Evolutionary conservation across 2,797 vertebrate genomes (phyloP), one percentile per base, ranked within the genome.

Genomic region (Tokudaia tokunoshimensis): DNA sequence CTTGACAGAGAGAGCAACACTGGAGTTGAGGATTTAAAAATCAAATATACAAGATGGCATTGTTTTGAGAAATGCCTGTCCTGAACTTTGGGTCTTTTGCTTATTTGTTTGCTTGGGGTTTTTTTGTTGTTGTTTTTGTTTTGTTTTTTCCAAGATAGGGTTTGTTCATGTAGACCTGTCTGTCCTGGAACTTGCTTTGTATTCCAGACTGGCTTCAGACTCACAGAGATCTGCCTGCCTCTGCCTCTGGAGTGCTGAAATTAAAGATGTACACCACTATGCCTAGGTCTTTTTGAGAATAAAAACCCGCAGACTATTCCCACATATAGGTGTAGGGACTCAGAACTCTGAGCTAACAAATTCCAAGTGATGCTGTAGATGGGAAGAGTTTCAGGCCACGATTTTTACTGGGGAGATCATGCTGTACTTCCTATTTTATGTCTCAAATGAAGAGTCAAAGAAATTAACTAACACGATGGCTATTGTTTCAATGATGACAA

Each of bases 381-480:
- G 78, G 63, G 29, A 86, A 95, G 26, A 47, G 47, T 50, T 22
- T 95, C 17, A 61, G 59, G 41, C 63, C 17, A 79, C 29, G 0
- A 1, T 41, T 85, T 89, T 93, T 22, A 63, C 83, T 80, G 47
- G 2, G 47, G 4, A 67, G 29, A 89, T 93, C 34, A 63, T 55
- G 81, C 57, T 47, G n/a, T 76, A 13, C 10, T 83, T 86, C 52
- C 50, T 89, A 26, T 74, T 93, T 96, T 52, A 52, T 47, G 80
- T 29, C 59, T 84, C 20, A 95, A 97, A 86, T 90, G 59, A 94
- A n/a, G 7, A 96, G 17, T 20, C 74, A 83, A 91, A 52, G 14
- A 93, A 93, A 26, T 89, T 78, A 93, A 24, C 19, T 61, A 59
- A 57, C 55, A 67, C 4, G 6, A 55, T 78, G 17, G 31, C 34